Conservation (phyloP, 2,888 invertebrate genomes). For the Synanthedon andrenaeformis region DNA sequence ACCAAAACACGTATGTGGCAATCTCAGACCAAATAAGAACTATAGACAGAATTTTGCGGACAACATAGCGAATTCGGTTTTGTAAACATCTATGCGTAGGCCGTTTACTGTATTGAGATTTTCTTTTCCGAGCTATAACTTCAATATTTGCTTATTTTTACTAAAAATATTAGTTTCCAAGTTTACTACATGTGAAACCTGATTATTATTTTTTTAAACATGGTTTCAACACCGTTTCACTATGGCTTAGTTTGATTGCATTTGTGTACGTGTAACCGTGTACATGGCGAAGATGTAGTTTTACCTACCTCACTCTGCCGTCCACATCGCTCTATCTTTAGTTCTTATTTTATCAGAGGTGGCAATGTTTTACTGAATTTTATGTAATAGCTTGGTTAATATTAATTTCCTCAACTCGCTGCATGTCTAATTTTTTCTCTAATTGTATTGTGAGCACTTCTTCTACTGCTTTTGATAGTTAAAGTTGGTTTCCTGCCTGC, state of each 20-base stretch:
- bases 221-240: background rate
- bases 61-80: too few relatives aligned
- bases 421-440: background rate
- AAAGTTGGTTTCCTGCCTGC: conserved; percentile 37
- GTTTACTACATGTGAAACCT: background rate
- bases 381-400: too few relatives aligned
- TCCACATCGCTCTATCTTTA: too few relatives aligned
- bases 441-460: background rate
- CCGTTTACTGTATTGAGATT: too few relatives aligned
- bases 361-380: background rate
- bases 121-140: background rate
- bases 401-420: background rate
- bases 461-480: conserved; percentile 1
- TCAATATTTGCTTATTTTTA: background rate
- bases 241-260: too few relatives aligned
- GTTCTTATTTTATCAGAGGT: too few relatives aligned
- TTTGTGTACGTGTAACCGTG: too few relatives aligned
- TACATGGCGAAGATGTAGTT: too few relatives aligned
- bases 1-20: conserved; percentile 74
- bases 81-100: too few relatives aligned
- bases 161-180: too few relatives aligned
- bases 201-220: background rate
- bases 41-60: too few relatives aligned
- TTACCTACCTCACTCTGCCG: too few relatives aligned
- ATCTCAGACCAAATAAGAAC: background rate